Evolutionary conservation across 2,797 vertebrate genomes (phyloP).

Genomic region (Alfaro cultratus): DNA sequence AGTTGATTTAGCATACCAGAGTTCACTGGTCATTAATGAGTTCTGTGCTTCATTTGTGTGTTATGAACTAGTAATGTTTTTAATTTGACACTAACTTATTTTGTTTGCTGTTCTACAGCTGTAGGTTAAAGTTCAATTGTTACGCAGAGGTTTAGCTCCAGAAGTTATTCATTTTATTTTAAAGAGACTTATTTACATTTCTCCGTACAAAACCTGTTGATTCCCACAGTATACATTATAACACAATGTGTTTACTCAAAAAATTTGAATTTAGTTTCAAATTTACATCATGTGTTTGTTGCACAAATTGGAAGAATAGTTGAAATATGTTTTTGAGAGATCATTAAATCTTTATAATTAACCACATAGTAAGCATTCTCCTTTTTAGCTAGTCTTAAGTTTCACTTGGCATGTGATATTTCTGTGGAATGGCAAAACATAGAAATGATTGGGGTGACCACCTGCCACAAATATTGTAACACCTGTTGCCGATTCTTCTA

Average conservation of each 20-base stretch:
- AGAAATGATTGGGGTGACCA: constrained; percentile 17
- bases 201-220: not conserved
- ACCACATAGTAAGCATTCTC: not conserved
- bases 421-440: constrained; percentile 22
- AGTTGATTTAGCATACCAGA: not conserved
- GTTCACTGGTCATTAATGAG: not conserved
- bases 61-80: constrained; percentile 1
- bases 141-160: not conserved
- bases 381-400: not conserved
- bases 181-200: not conserved
- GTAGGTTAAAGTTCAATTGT: not conserved
- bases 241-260: not conserved
- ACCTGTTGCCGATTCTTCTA: not conserved
- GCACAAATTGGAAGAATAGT: not conserved
- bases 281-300: not conserved
- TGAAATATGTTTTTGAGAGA: not conserved
- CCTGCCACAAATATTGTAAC: constrained; percentile 2
- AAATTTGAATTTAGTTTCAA: not conserved
- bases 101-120: not conserved
- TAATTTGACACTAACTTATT: not conserved
- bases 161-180: not conserved
- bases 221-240: not conserved
- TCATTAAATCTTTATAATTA: constrained; percentile 2
- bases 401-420: constrained; percentile 13
- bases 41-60: not conserved